These are phyloP conservation scores for Anarhynchus alexandrinus DNA, from an alignment of 2,113 vertebrate species.

Conservation along the genomic window DNA sequence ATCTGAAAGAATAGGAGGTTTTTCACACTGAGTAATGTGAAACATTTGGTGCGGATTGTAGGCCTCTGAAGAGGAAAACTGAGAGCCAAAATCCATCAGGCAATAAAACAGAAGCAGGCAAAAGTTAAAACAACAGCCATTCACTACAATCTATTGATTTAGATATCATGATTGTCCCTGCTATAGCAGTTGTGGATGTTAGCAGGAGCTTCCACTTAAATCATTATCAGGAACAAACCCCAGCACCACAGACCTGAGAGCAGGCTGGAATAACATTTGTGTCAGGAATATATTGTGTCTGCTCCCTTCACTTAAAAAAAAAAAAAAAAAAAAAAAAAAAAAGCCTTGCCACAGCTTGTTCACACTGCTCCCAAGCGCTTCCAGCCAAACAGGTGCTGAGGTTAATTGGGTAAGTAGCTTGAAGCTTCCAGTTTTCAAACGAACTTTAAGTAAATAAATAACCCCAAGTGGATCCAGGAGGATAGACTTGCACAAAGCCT, in stretches of 20 bases:
- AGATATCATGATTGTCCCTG: constrained; percentile 75
- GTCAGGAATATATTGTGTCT: not conserved
- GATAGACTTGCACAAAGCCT: constrained; percentile 61
- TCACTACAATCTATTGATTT: constrained; percentile 78
- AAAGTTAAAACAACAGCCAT: constrained; percentile 80
- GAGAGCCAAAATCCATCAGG: constrained; percentile 82
- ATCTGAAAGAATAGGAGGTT: constrained; percentile 95
- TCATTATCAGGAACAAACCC: constrained; percentile 33
- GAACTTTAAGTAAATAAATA: constrained; percentile 85
- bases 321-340: fast-evolving
- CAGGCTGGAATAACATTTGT: constrained; percentile 4
- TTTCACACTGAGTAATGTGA: constrained; percentile 99
- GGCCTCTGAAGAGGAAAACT: constrained; percentile 83
- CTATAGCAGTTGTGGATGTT: not conserved
- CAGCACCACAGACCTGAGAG: not conserved
- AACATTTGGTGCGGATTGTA: constrained; percentile 99
- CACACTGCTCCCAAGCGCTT: constrained; percentile 71
- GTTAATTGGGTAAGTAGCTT: constrained; percentile 72
- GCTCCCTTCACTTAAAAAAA: not conserved
- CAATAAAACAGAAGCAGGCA: constrained; percentile 87
- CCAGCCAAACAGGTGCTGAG: constrained; percentile 77
- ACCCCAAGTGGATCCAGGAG: constrained; percentile 68
- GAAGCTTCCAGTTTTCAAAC: constrained; percentile 67
- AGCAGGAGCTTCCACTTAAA: constrained; percentile 27
- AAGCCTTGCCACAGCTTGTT: not conserved